phyloP scores from a whole-genome alignment of 2,113 vertebrate species.

The Motacilla tschutschensis region DNA sequence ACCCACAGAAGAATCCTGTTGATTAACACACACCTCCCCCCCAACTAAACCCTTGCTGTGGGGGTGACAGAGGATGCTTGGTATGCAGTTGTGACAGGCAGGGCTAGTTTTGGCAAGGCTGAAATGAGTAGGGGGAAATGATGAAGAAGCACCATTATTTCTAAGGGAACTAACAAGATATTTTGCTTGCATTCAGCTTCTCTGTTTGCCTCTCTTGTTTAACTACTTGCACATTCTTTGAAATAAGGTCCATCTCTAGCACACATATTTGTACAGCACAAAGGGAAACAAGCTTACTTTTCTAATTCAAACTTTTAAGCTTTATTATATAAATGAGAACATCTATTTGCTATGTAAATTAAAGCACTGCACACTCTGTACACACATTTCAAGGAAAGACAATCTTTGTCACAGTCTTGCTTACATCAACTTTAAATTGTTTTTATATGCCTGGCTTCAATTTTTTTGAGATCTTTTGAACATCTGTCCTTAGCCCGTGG shows the following conservation, averaged over 20 bases:
- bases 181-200: not conserved
- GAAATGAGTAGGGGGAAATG: not conserved
- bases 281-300: not conserved
- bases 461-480: conserved; percentile 11
- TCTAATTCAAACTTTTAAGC: not conserved
- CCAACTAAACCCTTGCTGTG: not conserved
- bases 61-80: not conserved
- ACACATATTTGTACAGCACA: not conserved
- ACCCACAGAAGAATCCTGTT: not conserved
- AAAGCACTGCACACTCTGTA: not conserved
- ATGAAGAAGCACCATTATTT: not conserved
- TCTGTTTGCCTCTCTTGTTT: not conserved
- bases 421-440: not conserved
- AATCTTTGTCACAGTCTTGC: not conserved
- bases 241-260: not conserved
- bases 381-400: not conserved
- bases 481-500: not conserved
- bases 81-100: conserved; percentile 23
- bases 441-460: conserved; percentile 3
- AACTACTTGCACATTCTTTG: not conserved
- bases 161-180: not conserved
- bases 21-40: conserved; percentile 8
- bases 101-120: not conserved
- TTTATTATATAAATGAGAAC: not conserved
- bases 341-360: not conserved